These are phyloP conservation scores for Halcyon chelicuti DNA, from an alignment of 2,797 vertebrate genomes.

Conservation along the genomic window DNA sequence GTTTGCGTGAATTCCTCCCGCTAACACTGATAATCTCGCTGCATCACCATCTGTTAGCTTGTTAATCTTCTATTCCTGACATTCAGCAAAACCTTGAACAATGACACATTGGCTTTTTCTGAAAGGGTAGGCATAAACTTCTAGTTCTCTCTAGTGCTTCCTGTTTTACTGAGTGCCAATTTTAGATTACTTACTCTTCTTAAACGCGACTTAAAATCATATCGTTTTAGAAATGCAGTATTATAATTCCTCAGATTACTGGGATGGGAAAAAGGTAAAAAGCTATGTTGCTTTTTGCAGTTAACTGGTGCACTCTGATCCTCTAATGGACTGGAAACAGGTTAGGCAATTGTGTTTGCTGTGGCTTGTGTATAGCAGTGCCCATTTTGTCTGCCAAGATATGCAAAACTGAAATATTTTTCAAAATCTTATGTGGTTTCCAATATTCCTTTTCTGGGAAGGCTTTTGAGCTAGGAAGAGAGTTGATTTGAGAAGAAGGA, in stretches of 20 bases:
- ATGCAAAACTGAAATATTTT: not conserved
- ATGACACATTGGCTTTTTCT: not conserved
- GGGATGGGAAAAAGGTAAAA: not conserved
- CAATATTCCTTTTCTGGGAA: not conserved
- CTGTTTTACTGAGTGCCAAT: not conserved
- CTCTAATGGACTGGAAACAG: not conserved
- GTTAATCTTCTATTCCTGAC: conserved; percentile 36
- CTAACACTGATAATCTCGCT: conserved; percentile 16
- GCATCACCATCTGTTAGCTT: not conserved
- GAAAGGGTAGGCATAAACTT: conserved; percentile 12
- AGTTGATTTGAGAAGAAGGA: not conserved
- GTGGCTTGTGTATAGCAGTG: not conserved
- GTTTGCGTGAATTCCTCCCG: not conserved
- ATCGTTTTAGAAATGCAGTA: not conserved
- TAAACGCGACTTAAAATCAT: not conserved
- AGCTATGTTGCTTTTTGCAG: not conserved
- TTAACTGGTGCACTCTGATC: not conserved
- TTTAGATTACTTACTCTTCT: conserved; percentile 7
- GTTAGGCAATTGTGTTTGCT: not conserved
- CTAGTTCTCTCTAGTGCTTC: not conserved
- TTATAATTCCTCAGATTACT: not conserved
- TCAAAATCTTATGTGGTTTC: not conserved
- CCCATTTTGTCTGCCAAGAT: not conserved
- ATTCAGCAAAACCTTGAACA: conserved; percentile 39
- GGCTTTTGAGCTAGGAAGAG: not conserved